Evolutionary conservation across 2,113 vertebrate species (phyloP).

Genomic region (Fregetta grallaria): DNA sequence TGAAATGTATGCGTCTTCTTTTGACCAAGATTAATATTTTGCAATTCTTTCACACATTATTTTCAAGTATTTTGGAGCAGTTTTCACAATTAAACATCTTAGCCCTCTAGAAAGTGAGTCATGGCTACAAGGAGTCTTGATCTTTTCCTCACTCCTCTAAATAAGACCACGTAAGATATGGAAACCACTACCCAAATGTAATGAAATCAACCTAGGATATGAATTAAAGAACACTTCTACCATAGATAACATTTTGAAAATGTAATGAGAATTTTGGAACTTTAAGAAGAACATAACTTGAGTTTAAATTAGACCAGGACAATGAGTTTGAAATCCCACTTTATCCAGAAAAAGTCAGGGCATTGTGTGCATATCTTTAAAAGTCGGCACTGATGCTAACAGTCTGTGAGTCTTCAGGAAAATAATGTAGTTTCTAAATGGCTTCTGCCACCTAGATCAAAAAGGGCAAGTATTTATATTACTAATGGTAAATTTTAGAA

Average conservation of each 20-base stretch:
- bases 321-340: background rate
- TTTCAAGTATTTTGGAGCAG: background rate
- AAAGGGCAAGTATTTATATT: background rate
- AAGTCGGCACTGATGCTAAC: rapidly evolving
- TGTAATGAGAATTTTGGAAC: background rate
- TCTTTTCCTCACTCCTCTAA: background rate
- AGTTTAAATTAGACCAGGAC: background rate
- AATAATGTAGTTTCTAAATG: background rate
- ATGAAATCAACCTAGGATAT: background rate
- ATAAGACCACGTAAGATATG: background rate
- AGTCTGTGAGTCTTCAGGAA: background rate
- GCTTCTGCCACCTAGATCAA: background rate
- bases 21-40: slow-evolving; percentile 66
- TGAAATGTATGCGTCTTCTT: slow-evolving; percentile 70
- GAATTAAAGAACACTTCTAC: background rate
- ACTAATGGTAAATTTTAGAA: background rate
- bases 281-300: background rate
- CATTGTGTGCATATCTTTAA: background rate
- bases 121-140: background rate
- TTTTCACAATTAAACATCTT: background rate
- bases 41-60: slow-evolving; percentile 1
- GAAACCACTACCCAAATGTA: background rate
- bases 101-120: background rate
- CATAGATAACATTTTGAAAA: background rate
- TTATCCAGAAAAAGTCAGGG: background rate